Percentiles rank a stretch among this genome's conserved stretches.
These are phyloP conservation scores for Cephalophus harveyi DNA, from an alignment of 2,113 vertebrate species.

Conservation along the genomic window DNA sequence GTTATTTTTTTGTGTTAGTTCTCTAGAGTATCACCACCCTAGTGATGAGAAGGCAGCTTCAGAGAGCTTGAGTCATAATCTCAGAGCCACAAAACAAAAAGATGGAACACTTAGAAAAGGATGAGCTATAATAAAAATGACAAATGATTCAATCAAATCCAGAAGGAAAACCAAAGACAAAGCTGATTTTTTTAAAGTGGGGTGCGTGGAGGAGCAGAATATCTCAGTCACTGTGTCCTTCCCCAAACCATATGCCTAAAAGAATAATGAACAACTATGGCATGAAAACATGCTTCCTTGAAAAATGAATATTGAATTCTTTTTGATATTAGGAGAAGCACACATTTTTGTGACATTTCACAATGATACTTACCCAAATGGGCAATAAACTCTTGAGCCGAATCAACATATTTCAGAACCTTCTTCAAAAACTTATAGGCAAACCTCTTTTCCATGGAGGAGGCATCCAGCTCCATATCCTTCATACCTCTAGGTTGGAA, in stretches of 20 bases:
- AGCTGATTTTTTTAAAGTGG: neutral
- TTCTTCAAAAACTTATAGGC: constrained; percentile 98
- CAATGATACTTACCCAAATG: constrained; percentile 88
- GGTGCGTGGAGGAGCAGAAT: neutral
- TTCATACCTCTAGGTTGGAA: constrained; percentile 87
- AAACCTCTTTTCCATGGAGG: constrained; percentile 98
- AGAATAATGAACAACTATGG: neutral
- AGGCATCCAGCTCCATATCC: constrained; percentile 93
- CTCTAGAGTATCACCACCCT: neutral
- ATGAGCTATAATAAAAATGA: neutral
- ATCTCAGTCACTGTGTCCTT: neutral
- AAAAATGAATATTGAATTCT: neutral
- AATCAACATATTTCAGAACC: constrained; percentile 96
- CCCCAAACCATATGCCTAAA: neutral
- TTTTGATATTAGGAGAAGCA: neutral
- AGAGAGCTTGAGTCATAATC: neutral
- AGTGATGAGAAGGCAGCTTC: neutral
- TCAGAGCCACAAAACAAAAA: neutral
- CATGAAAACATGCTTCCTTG: neutral
- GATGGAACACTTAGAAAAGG: neutral
- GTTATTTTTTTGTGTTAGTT: neutral
- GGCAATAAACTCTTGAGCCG: constrained; percentile 96
- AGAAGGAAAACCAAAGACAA: neutral
- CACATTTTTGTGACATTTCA: neutral
- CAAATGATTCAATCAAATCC: neutral